A percentile compares a stretch with the other conserved stretches of the same genome.
Conservation (phyloP, 2,113 vertebrate genomes). For the Amphiprion ocellaris region DNA sequence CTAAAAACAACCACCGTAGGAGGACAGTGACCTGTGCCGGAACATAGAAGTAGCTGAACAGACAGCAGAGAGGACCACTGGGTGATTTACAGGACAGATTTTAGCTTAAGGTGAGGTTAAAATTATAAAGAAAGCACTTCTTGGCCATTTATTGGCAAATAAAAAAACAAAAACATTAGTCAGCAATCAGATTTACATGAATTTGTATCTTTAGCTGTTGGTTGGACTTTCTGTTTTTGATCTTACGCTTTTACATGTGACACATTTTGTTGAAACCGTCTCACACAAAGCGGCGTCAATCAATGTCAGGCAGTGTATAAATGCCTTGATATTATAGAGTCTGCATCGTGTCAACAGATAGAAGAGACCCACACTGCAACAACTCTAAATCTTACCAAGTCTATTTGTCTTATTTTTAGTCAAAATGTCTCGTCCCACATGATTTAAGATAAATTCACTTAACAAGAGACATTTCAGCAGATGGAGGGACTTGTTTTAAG, state of each 20-base stretch:
- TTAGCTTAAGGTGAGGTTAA: not conserved
- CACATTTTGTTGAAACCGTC: too few relatives aligned
- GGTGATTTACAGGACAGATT: not conserved
- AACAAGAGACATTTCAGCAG: too few relatives aligned
- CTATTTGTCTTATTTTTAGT: too few relatives aligned
- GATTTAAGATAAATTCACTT: too few relatives aligned
- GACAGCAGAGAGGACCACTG: not conserved
- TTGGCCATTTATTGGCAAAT: too few relatives aligned
- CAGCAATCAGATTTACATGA: too few relatives aligned
- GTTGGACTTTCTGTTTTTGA: not conserved
- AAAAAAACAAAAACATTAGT: too few relatives aligned
- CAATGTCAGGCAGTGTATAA: not conserved
- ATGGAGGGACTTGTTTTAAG: too few relatives aligned
- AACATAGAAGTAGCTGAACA: not conserved
- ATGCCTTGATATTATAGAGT: not conserved
- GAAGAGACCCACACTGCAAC: not conserved
- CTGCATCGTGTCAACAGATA: not conserved
- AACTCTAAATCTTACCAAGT: too few relatives aligned
- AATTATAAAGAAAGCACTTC: not conserved
- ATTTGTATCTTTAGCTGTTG: too few relatives aligned
- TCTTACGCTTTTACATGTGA: too few relatives aligned
- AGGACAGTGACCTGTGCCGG: constrained; percentile 4
- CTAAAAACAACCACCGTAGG: not conserved
- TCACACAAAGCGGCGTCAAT: not conserved
- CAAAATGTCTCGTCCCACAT: too few relatives aligned